Conservation (phyloP, 2,888 invertebrate species). For the Scelioninae gen. 1 region DNA sequence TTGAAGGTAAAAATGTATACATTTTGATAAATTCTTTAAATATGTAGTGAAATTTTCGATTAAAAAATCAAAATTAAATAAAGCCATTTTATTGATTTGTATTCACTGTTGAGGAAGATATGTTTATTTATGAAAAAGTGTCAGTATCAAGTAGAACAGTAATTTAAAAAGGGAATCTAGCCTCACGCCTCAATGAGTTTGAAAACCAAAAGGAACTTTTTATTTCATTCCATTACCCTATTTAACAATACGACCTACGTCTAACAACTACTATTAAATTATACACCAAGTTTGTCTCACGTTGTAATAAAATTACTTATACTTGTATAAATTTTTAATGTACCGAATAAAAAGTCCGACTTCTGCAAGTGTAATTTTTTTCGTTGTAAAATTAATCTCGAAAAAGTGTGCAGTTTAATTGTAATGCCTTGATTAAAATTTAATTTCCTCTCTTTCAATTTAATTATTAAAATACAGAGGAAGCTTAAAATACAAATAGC, state of each 20-base stretch:
- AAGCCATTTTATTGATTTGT: too few relatives aligned
- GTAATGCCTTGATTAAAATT: neutral
- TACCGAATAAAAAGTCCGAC: neutral
- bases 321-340: neutral
- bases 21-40: too few relatives aligned
- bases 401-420: slow-evolving; percentile 4
- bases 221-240: neutral
- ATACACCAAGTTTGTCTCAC: neutral
- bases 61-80: too few relatives aligned
- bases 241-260: neutral
- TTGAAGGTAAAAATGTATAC: too few relatives aligned
- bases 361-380: neutral
- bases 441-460: slow-evolving; percentile 17
- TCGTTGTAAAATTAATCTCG: slow-evolving; percentile 10
- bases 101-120: too few relatives aligned
- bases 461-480: slow-evolving; percentile 9
- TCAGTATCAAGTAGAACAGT: too few relatives aligned
- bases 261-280: neutral
- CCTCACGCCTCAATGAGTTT: too few relatives aligned
- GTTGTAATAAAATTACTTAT: neutral
- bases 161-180: too few relatives aligned
- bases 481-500: neutral
- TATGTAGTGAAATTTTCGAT: too few relatives aligned
- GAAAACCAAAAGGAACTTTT: too few relatives aligned
- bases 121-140: too few relatives aligned